Evolutionary conservation across 2,113 vertebrate species (phyloP).

Genomic region (Rhizomys pruinosus): DNA sequence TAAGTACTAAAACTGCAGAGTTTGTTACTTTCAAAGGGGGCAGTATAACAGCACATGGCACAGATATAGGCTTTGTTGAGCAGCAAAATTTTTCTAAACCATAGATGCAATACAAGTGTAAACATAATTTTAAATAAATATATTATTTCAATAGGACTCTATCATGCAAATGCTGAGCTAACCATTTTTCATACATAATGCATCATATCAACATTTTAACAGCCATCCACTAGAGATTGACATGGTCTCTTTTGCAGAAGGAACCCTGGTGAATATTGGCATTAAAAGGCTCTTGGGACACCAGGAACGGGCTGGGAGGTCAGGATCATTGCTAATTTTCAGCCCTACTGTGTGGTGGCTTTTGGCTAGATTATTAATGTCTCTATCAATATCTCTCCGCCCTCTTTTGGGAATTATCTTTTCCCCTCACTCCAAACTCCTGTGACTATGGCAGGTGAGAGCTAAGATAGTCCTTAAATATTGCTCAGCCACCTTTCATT

Average conservation of each 20-base stretch:
- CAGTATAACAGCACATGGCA: neutral
- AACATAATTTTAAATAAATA: neutral
- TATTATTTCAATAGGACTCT: neutral
- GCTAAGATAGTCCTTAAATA: neutral
- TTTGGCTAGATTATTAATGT: neutral
- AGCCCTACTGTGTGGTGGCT: neutral
- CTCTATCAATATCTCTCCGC: neutral
- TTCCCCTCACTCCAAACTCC: neutral
- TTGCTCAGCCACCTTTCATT: neutral
- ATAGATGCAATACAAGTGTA: neutral
- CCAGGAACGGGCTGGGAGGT: neutral
- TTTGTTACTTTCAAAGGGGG: neutral
- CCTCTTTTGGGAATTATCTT: neutral
- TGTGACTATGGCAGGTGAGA: neutral
- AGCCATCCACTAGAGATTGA: slow-evolving; percentile 79
- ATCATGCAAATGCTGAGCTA: slow-evolving; percentile 72
- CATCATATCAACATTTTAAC: slow-evolving; percentile 78
- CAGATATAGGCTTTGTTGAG: neutral
- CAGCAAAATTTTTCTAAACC: neutral
- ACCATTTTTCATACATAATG: slow-evolving; percentile 83
- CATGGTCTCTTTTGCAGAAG: slow-evolving; percentile 73
- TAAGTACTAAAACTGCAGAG: neutral
- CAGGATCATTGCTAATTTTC: slow-evolving; percentile 5
- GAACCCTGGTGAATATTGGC: slow-evolving; percentile 65
- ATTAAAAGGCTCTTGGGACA: slow-evolving; percentile 39